Conservation (phyloP, 2,113 vertebrate species). For the Carassius auratus region DNA sequence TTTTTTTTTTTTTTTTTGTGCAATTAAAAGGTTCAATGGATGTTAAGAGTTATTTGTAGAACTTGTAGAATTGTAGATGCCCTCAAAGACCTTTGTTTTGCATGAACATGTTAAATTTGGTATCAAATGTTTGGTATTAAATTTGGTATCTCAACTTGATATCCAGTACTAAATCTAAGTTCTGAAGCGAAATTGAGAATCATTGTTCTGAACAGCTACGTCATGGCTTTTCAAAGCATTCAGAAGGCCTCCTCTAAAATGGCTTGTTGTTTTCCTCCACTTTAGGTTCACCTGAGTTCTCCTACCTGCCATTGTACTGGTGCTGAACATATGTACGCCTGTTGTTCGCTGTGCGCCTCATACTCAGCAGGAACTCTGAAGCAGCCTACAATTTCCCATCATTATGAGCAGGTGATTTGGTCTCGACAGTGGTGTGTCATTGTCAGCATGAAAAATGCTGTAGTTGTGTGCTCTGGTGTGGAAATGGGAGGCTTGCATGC, state of each 20-base stretch:
- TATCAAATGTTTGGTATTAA: neutral
- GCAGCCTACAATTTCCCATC: constrained; percentile 57
- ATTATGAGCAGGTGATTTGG: constrained; percentile 56
- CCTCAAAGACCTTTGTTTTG: neutral
- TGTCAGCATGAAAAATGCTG: constrained; percentile 43
- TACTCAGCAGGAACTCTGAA: constrained; percentile 46
- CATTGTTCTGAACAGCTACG: neutral
- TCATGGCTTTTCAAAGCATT: neutral
- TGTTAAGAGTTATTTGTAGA: too few species aligned
- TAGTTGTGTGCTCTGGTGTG: constrained; percentile 26
- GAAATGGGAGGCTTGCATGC: constrained; percentile 43
- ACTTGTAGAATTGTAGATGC: neutral
- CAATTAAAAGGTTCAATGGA: neutral
- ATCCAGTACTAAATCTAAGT: neutral
- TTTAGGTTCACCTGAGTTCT: constrained; percentile 18
- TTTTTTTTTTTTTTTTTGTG: too few species aligned
- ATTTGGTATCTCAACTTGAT: neutral
- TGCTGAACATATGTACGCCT: constrained; percentile 32
- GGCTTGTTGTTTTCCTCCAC: constrained; percentile 4
- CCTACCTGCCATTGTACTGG: constrained; percentile 24
- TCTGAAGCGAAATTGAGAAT: neutral
- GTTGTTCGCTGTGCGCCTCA: constrained; percentile 30
- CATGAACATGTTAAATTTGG: neutral
- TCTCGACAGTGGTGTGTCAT: constrained; percentile 52
- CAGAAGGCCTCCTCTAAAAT: constrained; percentile 16